Evolutionary conservation across 2,797 vertebrate genomes (phyloP), one percentile per base, ranked within the genome.

Genomic region (Cheirogaleus major): DNA sequence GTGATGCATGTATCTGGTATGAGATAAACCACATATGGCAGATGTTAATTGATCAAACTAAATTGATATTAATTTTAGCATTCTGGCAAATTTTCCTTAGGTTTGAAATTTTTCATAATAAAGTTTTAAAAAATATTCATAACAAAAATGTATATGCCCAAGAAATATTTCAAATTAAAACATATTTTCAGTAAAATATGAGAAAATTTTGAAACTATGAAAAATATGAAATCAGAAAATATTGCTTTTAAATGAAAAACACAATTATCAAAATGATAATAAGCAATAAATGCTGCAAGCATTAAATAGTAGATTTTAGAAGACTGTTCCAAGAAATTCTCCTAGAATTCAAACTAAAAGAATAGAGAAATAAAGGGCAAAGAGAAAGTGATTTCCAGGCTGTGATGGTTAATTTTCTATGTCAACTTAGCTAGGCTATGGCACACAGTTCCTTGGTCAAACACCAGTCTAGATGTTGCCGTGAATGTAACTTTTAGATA

Each of bases 151-250:
- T 75, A 61, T 86, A 55, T 82, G 13, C 32, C 6, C 7, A 65
- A 59, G 20, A 87, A 80, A 79, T 3, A 86, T 20, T 94, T 91
- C 41, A 69, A 83, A 91, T 57, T 52, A 88, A 88, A 88, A 52
- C 0, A 83, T 17, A 48, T 57, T 70, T 83, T 93, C 43, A 90
- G 65, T 65, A 55, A 86, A 67, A 91, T 50, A n/a, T 14, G 6
- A 87, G 72, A 75, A 80, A 57, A 65, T 7, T 35, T 48, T 88
- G 32, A 69, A 89, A 65, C 32, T 43, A 32, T 45, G 9, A 89
- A 70, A 88, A 75, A 76, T 50, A 93, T 38, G 25, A 87, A 87
- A 48, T 41, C 41, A 94, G n/a, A 91, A 84, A 91, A 79, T 25
- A 73, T 0, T 65, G 35, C 3, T 86, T 78, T 89, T 55, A 92